Base-by-base conservation (phyloP, 1,140 invertebrate species). In the Cotesia typhae region DNA sequence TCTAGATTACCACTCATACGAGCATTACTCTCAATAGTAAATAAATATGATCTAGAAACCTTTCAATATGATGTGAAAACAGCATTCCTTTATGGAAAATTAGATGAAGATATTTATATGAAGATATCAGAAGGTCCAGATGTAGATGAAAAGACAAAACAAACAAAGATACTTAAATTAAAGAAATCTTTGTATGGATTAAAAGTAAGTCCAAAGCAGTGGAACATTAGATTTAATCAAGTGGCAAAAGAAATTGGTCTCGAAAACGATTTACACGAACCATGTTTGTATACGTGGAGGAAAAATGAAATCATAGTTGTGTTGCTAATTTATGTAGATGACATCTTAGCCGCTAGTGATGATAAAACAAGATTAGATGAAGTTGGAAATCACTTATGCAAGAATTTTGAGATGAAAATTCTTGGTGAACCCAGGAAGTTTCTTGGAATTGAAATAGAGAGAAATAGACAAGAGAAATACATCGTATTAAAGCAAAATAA, bases 251-350 rank as follows among this genome's bases (percentile, higher is more conserved):
- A 67, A 41, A 17, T 17, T 17, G 17, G 17, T 17, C 17, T 17
- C 17, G 17, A 17, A 17, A 17, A 17, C 17, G 17, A 78, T 2
- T 77, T 79, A 3, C 74, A 71, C 37, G 82, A 83, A 53, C 72
- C 81, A 28, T 83, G 82, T 70, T 77, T 81, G 2, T 74, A 82
- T n/a, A 84, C 81, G 20, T 82, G 80, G 75, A 4, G 66, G 64
- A 37, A 73, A 55, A 47, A 55, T 47, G 28, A n/a, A 2, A 67
- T 64, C 28, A 20, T 68, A 9, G 14, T 64, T 14, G 41, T 73
- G n/a, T 47, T 64, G 52, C 28, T 70, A 35, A 35, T 73, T 12
- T 73, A 73, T 37, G 71, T 73, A 17, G 71, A 73, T 61, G 71
- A 74, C 36, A 71, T 70, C 9, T 14, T 74, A 4, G 20, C 67